Base-by-base conservation (phyloP, 2,113 vertebrate species). In the Pycnonotus jocosus region DNA sequence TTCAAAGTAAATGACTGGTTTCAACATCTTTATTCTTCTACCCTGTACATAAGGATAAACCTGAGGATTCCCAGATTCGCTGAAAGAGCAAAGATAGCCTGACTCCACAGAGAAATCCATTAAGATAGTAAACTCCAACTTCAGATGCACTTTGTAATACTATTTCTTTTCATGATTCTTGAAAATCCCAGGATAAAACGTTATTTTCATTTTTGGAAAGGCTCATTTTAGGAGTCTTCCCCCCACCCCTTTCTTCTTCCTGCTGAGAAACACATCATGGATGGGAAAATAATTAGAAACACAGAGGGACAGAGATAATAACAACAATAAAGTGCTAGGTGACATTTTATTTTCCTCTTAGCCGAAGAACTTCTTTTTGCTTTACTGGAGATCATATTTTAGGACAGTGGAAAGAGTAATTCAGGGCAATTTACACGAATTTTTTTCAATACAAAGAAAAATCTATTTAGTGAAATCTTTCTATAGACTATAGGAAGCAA, bases 121-220 rank as follows among this genome's bases (percentile, higher is more conserved):
- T 89, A 79, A 40, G 19, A 57, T 64, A 65, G 86, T 51, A 87
- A 79, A 80, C 20, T 95, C 65, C 37, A 81, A 12, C n/a, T 79
- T 82, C 86, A 87, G 53, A 79, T 33, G 24, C 15, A 37, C 92
- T 89, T 92, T 38, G 47, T 65, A 69, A 53, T 57, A 53, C 40
- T 38, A 42, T 87, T 94, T 51, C 47, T 89, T 92, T 84, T 91
- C 65, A 64, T 25, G 48, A 91, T 85, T 93, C 48, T 82, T 90
- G 93, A 91, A 85, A 94, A 91, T 95, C 80, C 89, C 83, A 66
- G 64, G 77, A 33, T 60, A 78, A 87, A 74, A 84, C 23, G 31
- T 38, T 89, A 78, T 89, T 94, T 84, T 81, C 65, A 56, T 81
- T 81, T 89, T 87, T 74, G 37, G 21, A 85, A 91, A 81, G 35